phyloP scores from a whole-genome alignment of 1,140 invertebrate species.

The Leptinotarsa texana region DNA sequence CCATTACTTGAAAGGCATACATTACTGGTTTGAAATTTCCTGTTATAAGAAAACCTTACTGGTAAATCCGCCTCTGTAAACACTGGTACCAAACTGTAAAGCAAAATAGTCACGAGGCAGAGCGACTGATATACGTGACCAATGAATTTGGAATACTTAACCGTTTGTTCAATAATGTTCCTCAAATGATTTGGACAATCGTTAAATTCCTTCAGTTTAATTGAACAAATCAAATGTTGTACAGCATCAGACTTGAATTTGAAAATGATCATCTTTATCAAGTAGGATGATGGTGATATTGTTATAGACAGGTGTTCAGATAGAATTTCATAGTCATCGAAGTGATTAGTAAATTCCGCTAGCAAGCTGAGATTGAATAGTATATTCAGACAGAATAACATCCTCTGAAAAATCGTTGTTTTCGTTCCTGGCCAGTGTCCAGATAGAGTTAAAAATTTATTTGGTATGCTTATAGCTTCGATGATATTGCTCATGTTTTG shows the following conservation, averaged over 20 bases:
- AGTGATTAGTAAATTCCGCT: background rate
- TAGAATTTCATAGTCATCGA: constrained; percentile 11
- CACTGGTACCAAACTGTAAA: constrained; percentile 17
- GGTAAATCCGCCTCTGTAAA: constrained; percentile 24
- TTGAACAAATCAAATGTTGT: constrained; percentile 3
- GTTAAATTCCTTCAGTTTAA: constrained; percentile 27
- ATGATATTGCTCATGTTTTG: background rate
- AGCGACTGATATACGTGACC: constrained; percentile 12
- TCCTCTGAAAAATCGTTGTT: too few species aligned
- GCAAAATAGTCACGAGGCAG: background rate
- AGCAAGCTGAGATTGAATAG: constrained; percentile 9
- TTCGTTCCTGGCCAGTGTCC: constrained; percentile 11
- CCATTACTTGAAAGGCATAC: constrained; percentile 28
- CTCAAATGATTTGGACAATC: constrained; percentile 13
- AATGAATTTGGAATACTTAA: background rate
- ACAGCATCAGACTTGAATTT: constrained; percentile 6
- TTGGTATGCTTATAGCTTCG: constrained; percentile 23
- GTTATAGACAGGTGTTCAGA: constrained; percentile 26
- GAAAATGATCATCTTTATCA: constrained; percentile 23
- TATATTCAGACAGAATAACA: background rate
- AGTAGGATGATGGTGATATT: constrained; percentile 10
- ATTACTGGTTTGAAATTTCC: constrained; percentile 15
- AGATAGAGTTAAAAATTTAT: background rate
- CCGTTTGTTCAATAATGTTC: constrained; percentile 14
- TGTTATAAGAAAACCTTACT: constrained; percentile 24